phyloP scores from a whole-genome alignment of 2,797 vertebrate genomes.

The Etheostoma nigrum region DNA sequence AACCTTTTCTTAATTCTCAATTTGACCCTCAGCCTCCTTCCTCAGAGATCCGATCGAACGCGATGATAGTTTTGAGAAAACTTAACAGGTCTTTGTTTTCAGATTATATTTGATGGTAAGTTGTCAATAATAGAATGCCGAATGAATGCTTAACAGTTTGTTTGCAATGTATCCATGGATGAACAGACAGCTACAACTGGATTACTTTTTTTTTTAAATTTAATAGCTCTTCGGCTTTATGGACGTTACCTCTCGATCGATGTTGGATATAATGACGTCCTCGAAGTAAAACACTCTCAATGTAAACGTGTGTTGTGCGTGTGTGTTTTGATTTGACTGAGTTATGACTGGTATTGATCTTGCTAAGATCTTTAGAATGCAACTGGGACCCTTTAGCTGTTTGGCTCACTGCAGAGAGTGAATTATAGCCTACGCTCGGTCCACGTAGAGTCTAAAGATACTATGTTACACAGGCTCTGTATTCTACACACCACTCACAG shows the following conservation, averaged over 20 bases:
- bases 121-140: neutral
- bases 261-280: neutral
- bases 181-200: neutral
- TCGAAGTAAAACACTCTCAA: neutral
- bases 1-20: too few species aligned
- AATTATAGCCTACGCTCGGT: neutral
- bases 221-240: neutral
- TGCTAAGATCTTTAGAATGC: neutral
- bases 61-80: too few species aligned
- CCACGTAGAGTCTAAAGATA: too few species aligned
- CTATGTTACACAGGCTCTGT: too few species aligned
- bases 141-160: neutral
- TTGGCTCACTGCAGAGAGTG: neutral
- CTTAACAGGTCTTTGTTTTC: too few species aligned
- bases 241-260: neutral
- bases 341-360: neutral
- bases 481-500: too few species aligned
- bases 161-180: neutral
- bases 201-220: neutral
- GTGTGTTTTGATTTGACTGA: neutral
- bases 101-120: neutral
- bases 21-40: too few species aligned
- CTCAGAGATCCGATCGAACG: too few species aligned
- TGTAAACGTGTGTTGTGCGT: neutral
- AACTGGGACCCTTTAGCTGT: neutral